Evolutionary conservation across 2,113 vertebrate species (phyloP).

Genomic region (Dolichotis patagonum): DNA sequence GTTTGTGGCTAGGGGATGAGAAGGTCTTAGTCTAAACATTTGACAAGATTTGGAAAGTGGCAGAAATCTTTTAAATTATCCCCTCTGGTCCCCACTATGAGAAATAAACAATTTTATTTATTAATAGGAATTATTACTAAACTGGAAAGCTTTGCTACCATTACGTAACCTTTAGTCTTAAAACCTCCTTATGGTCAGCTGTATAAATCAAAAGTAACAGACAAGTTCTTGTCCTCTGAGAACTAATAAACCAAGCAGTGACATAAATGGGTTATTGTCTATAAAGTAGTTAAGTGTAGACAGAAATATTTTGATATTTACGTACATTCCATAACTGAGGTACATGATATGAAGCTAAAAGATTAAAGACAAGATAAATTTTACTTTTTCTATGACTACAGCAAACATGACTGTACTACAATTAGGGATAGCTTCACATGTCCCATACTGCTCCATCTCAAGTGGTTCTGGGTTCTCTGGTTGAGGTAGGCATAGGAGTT

Average conservation of each 20-base stretch:
- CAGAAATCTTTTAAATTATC: neutral
- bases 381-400: neutral
- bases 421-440: neutral
- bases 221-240: neutral
- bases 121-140: neutral
- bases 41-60: neutral
- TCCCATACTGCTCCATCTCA: neutral
- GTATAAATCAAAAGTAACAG: constrained; percentile 37
- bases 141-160: neutral
- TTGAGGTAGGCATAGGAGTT: neutral
- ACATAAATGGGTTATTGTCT: neutral
- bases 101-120: constrained; percentile 24
- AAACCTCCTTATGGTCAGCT: constrained; percentile 9
- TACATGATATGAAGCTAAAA: neutral
- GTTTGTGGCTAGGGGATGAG: neutral
- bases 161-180: constrained; percentile 18
- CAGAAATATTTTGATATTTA: constrained; percentile 12
- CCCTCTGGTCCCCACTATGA: neutral
- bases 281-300: neutral
- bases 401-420: neutral
- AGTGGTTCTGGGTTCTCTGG: neutral
- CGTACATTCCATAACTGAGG: neutral
- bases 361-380: neutral
- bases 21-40: constrained; percentile 15
- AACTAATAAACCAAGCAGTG: constrained; percentile 28